Evolutionary conservation across 2,888 invertebrate genomes (phyloP), one percentile per base, ranked within the genome.

Genomic region (Strigamia transsilvanica): DNA sequence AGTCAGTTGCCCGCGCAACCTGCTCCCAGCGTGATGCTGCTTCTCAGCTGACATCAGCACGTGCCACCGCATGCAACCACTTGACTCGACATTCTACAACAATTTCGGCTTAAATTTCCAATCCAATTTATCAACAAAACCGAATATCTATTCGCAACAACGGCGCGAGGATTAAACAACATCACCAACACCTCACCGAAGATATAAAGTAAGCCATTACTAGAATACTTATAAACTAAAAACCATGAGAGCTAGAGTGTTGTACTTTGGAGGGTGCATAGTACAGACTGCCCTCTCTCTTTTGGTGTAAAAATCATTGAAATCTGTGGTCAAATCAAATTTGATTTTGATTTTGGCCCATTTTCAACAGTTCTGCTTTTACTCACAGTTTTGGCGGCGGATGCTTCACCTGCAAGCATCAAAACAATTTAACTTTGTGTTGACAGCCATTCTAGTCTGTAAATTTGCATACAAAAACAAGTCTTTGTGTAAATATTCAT

Each of bases 1-100:
- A 13, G 18, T 21, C 61, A 61, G 61, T 61, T 61, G 61, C 61
- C 61, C 12, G 61, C 61, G 61, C 61, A 61, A 61, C 61, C 61
- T 18, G 18, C 61, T 18, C n/a, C 61, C 18, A n/a, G 21, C 61
- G 61, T 42, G 42, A 61, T 61, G 61, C 61, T 21, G 61, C 61
- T n/a, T 21, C 21, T n/a, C 61, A 21, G 61, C 61, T 61, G 61
- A 61, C 21, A 21, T n/a, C 61, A 9, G 18, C 61, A 61, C 61
- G 61, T 61, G 61, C 21, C 27, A 27, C 27, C 27, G 3, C 27
- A 3, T 2, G 27, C 27, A 27, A 27, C 27, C 27, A 27, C 27
- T 27, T 27, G 18, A n/a, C 61, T 61, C 61, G 21, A 61, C n/a
- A 61, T 1, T 9, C 18, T 1, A 21, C 21, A 13, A 61, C n/a